These are phyloP conservation scores for Podiceps cristatus DNA, from an alignment of 2,113 vertebrate species.

Conservation along the genomic window DNA sequence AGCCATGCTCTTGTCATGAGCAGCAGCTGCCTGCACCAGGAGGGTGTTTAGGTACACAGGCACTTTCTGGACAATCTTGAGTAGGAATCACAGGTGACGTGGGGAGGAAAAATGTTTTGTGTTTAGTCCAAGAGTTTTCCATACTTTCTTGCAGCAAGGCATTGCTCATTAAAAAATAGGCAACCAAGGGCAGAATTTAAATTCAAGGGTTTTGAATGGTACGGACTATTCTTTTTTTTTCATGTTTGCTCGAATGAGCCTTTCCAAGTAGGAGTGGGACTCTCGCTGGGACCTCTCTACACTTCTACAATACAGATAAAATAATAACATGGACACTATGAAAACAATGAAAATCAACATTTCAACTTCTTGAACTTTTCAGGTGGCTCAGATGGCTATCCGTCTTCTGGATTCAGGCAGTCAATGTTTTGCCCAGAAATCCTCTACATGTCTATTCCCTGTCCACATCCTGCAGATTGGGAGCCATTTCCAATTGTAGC, in stretches of 20 bases:
- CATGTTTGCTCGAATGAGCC: not conserved
- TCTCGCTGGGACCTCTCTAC: not conserved
- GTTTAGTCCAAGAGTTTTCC: not conserved
- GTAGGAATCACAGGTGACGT: not conserved
- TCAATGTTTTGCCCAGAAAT: not conserved
- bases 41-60: not conserved
- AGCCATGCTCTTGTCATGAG: not conserved
- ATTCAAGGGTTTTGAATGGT: not conserved
- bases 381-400: not conserved
- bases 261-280: not conserved
- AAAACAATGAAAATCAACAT: not conserved
- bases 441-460: not conserved
- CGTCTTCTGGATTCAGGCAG: not conserved
- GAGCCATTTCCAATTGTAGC: not conserved
- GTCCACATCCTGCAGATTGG: fast-evolving
- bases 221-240: not conserved
- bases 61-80: not conserved
- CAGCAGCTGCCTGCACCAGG: not conserved
- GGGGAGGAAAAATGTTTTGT: not conserved
- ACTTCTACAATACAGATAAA: not conserved
- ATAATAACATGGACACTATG: not conserved
- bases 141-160: not conserved
- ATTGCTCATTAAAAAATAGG: not conserved
- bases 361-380: not conserved
- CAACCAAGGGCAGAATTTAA: not conserved